phyloP scores from a whole-genome alignment of 2,113 vertebrate genomes.

The Odontesthes bonariensis region DNA sequence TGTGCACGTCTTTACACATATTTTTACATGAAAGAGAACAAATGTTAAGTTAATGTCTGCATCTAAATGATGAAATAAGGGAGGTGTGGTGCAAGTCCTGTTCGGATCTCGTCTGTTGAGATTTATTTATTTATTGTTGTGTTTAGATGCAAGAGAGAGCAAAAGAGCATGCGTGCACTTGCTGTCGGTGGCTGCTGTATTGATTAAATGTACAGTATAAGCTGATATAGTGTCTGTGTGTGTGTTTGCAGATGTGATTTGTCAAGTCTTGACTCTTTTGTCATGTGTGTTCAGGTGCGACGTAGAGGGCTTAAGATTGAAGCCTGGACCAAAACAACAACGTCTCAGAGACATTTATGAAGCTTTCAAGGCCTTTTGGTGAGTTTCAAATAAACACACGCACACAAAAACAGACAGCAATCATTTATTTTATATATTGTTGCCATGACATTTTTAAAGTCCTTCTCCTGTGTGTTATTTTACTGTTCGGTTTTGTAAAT shows the following conservation, averaged over 20 bases:
- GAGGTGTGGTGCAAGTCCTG: neutral
- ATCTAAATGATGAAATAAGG: neutral
- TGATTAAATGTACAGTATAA: slow-evolving; percentile 40
- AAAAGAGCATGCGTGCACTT: neutral
- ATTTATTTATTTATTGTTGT: slow-evolving; percentile 19
- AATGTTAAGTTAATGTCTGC: neutral
- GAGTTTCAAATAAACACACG: slow-evolving; percentile 35
- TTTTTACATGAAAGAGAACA: neutral
- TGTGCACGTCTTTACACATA: neutral
- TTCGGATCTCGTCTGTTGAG: neutral
- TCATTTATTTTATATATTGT: neutral
- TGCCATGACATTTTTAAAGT: neutral
- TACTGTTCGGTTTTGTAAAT: slow-evolving; percentile 7
- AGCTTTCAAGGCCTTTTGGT: slow-evolving; percentile 78
- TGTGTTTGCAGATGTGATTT: neutral
- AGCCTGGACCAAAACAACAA: slow-evolving; percentile 53
- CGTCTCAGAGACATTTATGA: slow-evolving; percentile 74
- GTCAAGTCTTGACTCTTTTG: neutral
- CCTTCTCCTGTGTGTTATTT: neutral
- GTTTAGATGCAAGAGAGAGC: neutral
- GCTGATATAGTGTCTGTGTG: slow-evolving; percentile 2
- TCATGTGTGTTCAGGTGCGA: slow-evolving; percentile 46
- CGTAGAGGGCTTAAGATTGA: slow-evolving; percentile 41
- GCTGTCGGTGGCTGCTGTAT: slow-evolving; percentile 6
- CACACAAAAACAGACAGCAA: neutral